These are phyloP conservation scores for Yponomeuta evonymella DNA, from an alignment of 2,888 invertebrate genomes.

Conservation along the genomic window DNA sequence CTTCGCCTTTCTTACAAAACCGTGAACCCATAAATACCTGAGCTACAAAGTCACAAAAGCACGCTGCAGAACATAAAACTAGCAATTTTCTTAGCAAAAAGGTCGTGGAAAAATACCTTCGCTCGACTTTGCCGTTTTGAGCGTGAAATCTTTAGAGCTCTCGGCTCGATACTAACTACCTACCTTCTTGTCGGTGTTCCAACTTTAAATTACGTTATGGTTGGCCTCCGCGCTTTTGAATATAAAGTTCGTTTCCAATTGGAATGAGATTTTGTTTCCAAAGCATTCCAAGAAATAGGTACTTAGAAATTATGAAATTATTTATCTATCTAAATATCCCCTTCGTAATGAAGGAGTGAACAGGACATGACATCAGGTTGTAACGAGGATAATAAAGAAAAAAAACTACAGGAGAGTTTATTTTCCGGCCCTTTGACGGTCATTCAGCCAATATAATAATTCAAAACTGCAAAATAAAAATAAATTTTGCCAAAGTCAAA, in stretches of 20 bases:
- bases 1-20: not conserved
- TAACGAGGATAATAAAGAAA: too few relatives aligned
- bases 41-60: not conserved
- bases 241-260: not conserved
- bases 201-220: not conserved
- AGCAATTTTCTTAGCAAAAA: constrained; percentile 1
- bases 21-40: not conserved
- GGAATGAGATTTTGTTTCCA: not conserved
- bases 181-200: not conserved
- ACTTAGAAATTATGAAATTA: too few relatives aligned
- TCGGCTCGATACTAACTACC: not conserved
- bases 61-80: not conserved
- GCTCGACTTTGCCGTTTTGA: constrained; percentile 1
- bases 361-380: too few relatives aligned
- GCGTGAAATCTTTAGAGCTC: constrained; percentile 1
- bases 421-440: too few relatives aligned
- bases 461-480: too few relatives aligned
- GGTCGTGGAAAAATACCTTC: not conserved
- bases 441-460: too few relatives aligned
- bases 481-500: too few relatives aligned
- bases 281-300: too few relatives aligned
- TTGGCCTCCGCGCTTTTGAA: not conserved
- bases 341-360: too few relatives aligned
- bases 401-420: too few relatives aligned
- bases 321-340: too few relatives aligned